Evolutionary conservation across 2,797 vertebrate genomes (phyloP).

Genomic region (Oreochromis grahami): DNA sequence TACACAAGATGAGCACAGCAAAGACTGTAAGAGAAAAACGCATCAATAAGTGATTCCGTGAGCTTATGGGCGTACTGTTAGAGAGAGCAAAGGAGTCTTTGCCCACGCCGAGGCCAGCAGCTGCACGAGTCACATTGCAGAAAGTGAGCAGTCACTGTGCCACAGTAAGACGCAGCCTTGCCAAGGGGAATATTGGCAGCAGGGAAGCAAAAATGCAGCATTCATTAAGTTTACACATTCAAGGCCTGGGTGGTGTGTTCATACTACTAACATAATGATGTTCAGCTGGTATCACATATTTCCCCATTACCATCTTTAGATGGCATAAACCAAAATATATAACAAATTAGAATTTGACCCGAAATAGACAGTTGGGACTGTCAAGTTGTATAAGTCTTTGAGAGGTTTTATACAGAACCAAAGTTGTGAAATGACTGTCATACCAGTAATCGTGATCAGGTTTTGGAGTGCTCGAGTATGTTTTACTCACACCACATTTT

Average conservation of each 20-base stretch:
- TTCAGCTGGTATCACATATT: neutral
- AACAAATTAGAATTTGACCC: neutral
- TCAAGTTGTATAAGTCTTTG: neutral
- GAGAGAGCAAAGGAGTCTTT: neutral
- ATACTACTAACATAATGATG: neutral
- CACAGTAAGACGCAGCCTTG: slow-evolving; percentile 37
- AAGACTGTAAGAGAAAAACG: neutral
- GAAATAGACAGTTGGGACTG: neutral
- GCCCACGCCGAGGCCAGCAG: slow-evolving; percentile 47
- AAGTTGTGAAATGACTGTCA: neutral
- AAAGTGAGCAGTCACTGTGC: slow-evolving; percentile 39
- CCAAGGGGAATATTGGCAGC: slow-evolving; percentile 43
- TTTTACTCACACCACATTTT: neutral
- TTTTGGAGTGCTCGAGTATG: neutral
- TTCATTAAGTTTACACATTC: slow-evolving; percentile 18
- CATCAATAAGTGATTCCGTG: neutral
- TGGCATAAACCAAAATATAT: neutral
- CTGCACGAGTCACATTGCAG: slow-evolving; percentile 51
- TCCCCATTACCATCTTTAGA: neutral
- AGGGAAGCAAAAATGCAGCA: slow-evolving; percentile 12
- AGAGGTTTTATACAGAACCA: neutral
- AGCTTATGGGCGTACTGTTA: neutral
- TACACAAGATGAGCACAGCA: neutral
- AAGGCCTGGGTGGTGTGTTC: neutral
- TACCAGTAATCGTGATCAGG: neutral